Base-by-base conservation (phyloP, 1,140 invertebrate species). In the Dendrolimus kikuchii region DNA sequence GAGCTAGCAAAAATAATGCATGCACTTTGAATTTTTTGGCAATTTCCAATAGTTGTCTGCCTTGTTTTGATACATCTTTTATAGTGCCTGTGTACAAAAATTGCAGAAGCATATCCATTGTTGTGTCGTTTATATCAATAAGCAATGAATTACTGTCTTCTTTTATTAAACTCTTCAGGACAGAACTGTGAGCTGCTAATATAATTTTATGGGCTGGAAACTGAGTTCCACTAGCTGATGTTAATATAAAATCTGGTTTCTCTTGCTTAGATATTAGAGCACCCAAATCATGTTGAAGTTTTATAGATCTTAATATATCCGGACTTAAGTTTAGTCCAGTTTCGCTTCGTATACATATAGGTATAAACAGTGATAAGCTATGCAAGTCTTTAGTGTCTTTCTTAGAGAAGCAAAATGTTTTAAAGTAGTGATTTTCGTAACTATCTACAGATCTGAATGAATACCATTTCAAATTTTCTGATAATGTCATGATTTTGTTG, bases 21-120 rank as follows among this genome's bases (percentile, higher is more conserved):
- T 60, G 53, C 5, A 83, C 49, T 43, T 83, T 51, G 51, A 74
- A 81, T 57, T 61, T 74, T 5, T 66, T 53, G 5, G 73, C 68
- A 40, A 83, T 55, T 8, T 73, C 59, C 5, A 79, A 42, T 5
- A 83, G 49, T 42, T 67, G 61, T 42, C 59, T 64, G 39, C 80
- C 67, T 42, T 60, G 50, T 8, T 72, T 59, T 4, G 48, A 40
- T 5, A 82, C 53, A 46, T 80, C 55, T 52, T 71, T 70, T 9
- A 82, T 71, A 5, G 64, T 66, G 4, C 75, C 77, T 6, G 71
- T 77, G 40, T 81, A 81, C 23, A 82, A 48, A 51, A 74, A 82
- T 38, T 85, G 51, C 4, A 85, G n/a, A 8, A 85, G 48, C 5
- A 77, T 8, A 8, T 73, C 62, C 59, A 82, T 70, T 46, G 71